Evolutionary conservation across 1,140 invertebrate species (phyloP).

Genomic region (Heliothis virescens): DNA sequence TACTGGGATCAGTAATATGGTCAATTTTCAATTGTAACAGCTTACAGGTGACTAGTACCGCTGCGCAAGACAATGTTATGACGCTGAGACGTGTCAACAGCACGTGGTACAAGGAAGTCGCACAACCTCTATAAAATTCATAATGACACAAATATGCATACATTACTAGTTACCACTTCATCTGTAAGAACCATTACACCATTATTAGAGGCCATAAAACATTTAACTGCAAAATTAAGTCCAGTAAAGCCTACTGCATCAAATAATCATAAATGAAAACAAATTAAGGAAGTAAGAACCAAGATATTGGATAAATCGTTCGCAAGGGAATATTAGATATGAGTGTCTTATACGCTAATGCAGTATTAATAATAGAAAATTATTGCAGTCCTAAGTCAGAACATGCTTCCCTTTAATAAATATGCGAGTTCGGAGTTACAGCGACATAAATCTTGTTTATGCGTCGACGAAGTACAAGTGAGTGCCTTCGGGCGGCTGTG

Average conservation of each 20-base stretch:
- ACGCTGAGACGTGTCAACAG: constrained; percentile 12
- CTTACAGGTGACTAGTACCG: not conserved
- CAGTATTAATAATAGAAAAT: constrained; percentile 42
- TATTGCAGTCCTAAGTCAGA: constrained; percentile 30
- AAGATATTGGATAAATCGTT: constrained; percentile 37
- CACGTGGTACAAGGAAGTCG: constrained; percentile 32
- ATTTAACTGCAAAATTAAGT: constrained; percentile 40
- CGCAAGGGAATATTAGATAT: constrained; percentile 16
- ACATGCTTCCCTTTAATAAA: constrained; percentile 43
- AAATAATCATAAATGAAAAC: constrained; percentile 42
- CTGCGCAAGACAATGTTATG: not conserved
- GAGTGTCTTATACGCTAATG: constrained; percentile 43
- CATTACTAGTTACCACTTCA: not conserved
- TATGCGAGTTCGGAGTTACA: constrained; percentile 32
- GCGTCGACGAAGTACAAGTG: constrained; percentile 29
- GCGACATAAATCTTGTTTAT: constrained; percentile 41
- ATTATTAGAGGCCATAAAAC: constrained; percentile 20
- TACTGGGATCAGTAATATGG: no score
- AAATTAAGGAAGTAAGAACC: constrained; percentile 38
- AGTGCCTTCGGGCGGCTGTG: constrained; percentile 23
- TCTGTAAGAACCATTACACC: not conserved
- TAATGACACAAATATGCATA: not conserved
- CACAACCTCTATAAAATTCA: not conserved
- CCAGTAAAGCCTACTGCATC: constrained; percentile 1
- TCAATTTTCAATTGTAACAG: not conserved